A percentile compares a stretch with the other conserved stretches of the same genome.
phyloP scores from a whole-genome alignment of 2,113 vertebrate genomes.

The Prochilodus magdalenae region DNA sequence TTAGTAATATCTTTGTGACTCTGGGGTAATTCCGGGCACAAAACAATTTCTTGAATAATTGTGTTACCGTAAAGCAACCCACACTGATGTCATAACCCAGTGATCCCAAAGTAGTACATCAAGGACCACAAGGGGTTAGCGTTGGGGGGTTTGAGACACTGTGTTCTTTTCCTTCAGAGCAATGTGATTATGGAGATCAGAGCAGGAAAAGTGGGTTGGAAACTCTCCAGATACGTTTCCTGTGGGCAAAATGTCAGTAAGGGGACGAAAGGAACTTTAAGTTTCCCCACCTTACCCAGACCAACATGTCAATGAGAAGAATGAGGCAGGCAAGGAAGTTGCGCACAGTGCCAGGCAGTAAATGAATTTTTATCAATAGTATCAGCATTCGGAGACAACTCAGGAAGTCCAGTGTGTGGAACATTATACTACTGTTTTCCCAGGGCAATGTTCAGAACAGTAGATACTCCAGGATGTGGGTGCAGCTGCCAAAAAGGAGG shows the following conservation, averaged over 20 bases:
- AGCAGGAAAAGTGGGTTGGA: slow-evolving; percentile 52
- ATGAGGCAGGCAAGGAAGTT: neutral
- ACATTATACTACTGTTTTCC: slow-evolving; percentile 45
- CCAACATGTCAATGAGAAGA: neutral
- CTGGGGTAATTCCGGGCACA: neutral
- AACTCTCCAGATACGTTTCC: slow-evolving; percentile 70
- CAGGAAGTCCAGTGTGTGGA: slow-evolving; percentile 31
- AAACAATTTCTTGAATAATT: neutral
- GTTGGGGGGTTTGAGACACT: slow-evolving; percentile 59
- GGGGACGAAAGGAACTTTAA: slow-evolving; percentile 74
- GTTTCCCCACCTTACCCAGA: neutral
- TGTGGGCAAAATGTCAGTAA: slow-evolving; percentile 83
- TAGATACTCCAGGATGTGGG: slow-evolving; percentile 3
- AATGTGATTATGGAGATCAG: slow-evolving; percentile 24
- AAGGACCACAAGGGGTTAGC: slow-evolving; percentile 18
- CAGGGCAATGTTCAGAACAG: slow-evolving; percentile 32
- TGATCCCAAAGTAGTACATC: too few species aligned
- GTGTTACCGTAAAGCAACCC: neutral
- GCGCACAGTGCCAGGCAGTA: neutral
- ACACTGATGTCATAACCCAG: neutral
- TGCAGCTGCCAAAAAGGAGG: neutral
- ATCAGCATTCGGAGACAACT: neutral
- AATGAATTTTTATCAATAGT: neutral
- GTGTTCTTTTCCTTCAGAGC: slow-evolving; percentile 56
- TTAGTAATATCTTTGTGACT: neutral